Base-by-base conservation (phyloP, 2,113 vertebrate genomes). In the Labrus mixtus region DNA sequence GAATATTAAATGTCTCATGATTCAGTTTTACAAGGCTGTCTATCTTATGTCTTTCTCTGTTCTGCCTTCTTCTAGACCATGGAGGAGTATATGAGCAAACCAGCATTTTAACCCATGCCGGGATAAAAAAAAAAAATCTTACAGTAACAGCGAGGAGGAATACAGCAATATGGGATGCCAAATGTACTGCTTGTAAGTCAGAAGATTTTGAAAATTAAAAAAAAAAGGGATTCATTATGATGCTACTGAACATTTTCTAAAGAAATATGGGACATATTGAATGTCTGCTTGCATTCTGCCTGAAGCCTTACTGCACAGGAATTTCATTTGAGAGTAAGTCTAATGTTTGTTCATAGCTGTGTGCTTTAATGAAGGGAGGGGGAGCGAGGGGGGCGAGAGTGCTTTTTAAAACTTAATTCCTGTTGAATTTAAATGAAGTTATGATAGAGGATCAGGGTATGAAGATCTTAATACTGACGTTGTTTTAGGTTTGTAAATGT, bases 51-150 rank as follows among this genome's bases (percentile, higher is more conserved):
- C 17, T 3, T 64, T 4, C n/a, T 69, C 57, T 33, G 62, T 15
- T 83, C 16, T 85, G 41, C 36, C 8, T 78, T 41, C 72, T 74
- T 33, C 61, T 73, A 95, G 94, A 95, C 94, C 7, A 92, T 95
- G 94, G 94, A 95, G 75, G 94, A 95, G 81, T 95, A 95, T 79
- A 95, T 95, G 94, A 94, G 92, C 90, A 95, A 95, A 81, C 94
- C 94, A 55, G 94, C 94, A 6, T 95, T 95, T 90, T 95, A 87
- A 89, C 58, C 20, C 11, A 5, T 36, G 43, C 33, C 20, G 45
- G 10, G 10, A 11, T 41, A 10, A 41, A 41, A 41, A 10, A 25
- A 60, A 60, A 76, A 20, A 36, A 29, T 66, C 45, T 33, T 22
- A 36, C 39, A 66, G 16, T 29, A 56, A 64, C 57, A 19, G 22